Conservation (phyloP, 1,140 invertebrate species). For the Euura lappo region DNA sequence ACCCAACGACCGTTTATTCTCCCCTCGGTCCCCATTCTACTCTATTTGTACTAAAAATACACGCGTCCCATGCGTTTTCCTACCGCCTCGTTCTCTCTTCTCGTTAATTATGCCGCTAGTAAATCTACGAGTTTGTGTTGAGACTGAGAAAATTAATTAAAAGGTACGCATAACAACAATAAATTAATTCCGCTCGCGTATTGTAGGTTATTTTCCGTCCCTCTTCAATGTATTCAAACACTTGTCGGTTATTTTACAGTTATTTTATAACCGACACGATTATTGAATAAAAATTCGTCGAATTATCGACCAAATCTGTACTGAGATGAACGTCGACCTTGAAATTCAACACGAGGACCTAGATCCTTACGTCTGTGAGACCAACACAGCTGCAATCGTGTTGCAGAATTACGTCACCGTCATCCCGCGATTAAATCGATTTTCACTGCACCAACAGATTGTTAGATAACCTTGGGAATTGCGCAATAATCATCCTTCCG, state of each 20-base stretch:
- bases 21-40: background rate
- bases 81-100: background rate
- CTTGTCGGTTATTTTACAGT: too few species aligned
- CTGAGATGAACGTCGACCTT: background rate
- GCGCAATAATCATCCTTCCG: background rate
- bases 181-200: too few species aligned
- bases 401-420: constrained; percentile 5
- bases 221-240: too few species aligned
- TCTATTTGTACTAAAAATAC: constrained; percentile 3
- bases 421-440: constrained; percentile 2
- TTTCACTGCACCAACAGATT: background rate
- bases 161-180: too few species aligned
- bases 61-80: constrained; percentile 1
- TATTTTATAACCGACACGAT: too few species aligned
- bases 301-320: too few species aligned
- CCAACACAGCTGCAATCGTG: background rate
- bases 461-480: constrained; percentile 3
- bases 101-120: background rate
- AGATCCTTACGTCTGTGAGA: background rate
- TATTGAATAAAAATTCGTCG: too few species aligned
- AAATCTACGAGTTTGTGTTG: too few species aligned
- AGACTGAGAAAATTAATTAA: too few species aligned
- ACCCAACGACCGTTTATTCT: too few species aligned
- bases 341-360: background rate
- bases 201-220: background rate